These are phyloP conservation scores for Tauraco hartlaubi DNA, from an alignment of 2,797 vertebrate species.

Conservation along the genomic window DNA sequence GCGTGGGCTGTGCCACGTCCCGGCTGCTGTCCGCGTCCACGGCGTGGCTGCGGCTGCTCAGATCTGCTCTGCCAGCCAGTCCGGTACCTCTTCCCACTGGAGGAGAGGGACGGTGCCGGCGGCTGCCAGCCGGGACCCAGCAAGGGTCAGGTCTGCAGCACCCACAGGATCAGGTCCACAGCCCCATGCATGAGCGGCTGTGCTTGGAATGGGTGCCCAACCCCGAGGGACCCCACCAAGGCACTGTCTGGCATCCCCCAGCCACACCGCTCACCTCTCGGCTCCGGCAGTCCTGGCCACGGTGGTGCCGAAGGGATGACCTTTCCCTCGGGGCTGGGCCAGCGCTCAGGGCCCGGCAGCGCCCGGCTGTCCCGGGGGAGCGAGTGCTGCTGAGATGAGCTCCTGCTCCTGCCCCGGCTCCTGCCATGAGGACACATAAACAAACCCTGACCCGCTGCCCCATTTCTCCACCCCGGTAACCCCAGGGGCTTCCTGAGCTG, in stretches of 20 bases:
- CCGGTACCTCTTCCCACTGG: slow-evolving; percentile 35
- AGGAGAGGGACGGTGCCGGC: not conserved
- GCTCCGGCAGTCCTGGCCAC: not conserved
- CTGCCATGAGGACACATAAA: not conserved
- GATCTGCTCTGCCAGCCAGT: slow-evolving; percentile 45
- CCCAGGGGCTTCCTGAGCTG: not conserved
- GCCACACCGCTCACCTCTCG: not conserved
- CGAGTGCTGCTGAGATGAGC: not conserved
- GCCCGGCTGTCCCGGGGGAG: not conserved
- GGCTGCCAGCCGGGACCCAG: not conserved
- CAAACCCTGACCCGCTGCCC: not conserved
- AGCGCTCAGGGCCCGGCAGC: not conserved
- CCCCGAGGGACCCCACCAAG: fast-evolving
- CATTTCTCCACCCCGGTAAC: fast-evolving
- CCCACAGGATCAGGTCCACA: not conserved
- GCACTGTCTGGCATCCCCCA: no score
- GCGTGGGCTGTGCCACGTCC: not conserved
- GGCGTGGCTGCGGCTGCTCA: not conserved
- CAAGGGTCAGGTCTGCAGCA: not conserved
- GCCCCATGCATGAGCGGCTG: fast-evolving
- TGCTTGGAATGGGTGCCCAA: not conserved
- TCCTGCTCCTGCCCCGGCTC: not conserved
- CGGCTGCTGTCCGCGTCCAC: fast-evolving
- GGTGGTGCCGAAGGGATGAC: slow-evolving; percentile 31
- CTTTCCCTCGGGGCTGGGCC: not conserved